Conservation (phyloP, 2,797 vertebrate species). For the Pogonophryne albipinna region DNA sequence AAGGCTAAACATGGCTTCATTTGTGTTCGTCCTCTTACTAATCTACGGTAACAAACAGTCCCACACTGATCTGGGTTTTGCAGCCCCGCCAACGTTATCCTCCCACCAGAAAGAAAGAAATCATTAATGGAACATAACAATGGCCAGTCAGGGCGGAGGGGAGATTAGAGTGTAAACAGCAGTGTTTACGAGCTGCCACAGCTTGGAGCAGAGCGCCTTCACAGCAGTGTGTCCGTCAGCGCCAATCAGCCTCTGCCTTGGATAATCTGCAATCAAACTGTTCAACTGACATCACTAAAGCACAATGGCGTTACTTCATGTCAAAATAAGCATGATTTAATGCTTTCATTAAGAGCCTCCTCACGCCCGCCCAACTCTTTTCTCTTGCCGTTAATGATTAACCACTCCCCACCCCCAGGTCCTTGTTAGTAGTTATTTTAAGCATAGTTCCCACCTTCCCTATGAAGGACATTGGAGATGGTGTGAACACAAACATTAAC, state of each 20-base stretch:
- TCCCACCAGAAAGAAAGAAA: slow-evolving; percentile 25
- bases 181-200: slow-evolving; percentile 41
- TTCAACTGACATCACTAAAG: slow-evolving; percentile 15
- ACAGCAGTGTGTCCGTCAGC: slow-evolving; percentile 1
- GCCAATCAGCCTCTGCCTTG: slow-evolving; percentile 8
- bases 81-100: neutral
- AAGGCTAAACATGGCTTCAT: neutral
- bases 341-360: slow-evolving; percentile 19
- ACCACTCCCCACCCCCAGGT: slow-evolving; percentile 13
- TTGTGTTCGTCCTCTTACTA: neutral
- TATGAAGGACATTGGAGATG: neutral
- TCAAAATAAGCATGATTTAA: slow-evolving; percentile 49
- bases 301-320: neutral
- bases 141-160: slow-evolving; percentile 1
- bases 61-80: neutral
- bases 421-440: slow-evolving; percentile 15
- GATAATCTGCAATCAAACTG: slow-evolving; percentile 32
- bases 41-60: neutral
- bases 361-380: slow-evolving; percentile 22
- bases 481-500: slow-evolving; percentile 18
- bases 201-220: slow-evolving; percentile 20
- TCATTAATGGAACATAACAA: slow-evolving; percentile 46
- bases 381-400: slow-evolving; percentile 24
- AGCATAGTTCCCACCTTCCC: slow-evolving; percentile 15
- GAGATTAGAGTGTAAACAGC: slow-evolving; percentile 36